phyloP scores from a whole-genome alignment of 2,797 vertebrate species.

The Sebastes itinus region DNA sequence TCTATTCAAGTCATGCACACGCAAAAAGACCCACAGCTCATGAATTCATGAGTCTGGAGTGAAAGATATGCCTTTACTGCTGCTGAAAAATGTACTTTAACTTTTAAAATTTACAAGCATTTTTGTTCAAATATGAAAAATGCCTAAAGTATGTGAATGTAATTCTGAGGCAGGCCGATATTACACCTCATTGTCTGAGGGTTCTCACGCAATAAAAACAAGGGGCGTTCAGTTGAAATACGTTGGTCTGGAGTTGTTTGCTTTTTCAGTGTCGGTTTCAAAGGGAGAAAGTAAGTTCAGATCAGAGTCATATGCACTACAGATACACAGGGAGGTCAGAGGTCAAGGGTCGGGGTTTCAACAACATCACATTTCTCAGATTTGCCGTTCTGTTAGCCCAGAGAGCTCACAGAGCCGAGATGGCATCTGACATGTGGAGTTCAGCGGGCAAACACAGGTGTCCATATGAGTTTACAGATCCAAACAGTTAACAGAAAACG shows the following conservation, averaged over 20 bases:
- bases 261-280: constrained; percentile 77
- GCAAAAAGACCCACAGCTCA: constrained; percentile 53
- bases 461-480: constrained; percentile 20
- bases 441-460: constrained; percentile 57
- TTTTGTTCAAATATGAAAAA: constrained; percentile 7
- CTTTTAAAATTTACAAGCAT: neutral
- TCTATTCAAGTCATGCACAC: constrained; percentile 53
- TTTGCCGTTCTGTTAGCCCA: constrained; percentile 46
- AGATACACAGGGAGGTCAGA: constrained; percentile 65
- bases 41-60: constrained; percentile 51
- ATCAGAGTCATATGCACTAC: constrained; percentile 67
- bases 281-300: constrained; percentile 70
- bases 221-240: constrained; percentile 34
- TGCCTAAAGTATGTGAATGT: neutral
- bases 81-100: neutral
- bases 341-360: constrained; percentile 72
- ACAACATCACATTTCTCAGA: constrained; percentile 70
- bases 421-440: constrained; percentile 46
- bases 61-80: constrained; percentile 12
- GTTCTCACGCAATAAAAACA: constrained; percentile 25
- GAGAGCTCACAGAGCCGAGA: constrained; percentile 36
- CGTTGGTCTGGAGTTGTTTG: constrained; percentile 59
- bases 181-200: neutral
- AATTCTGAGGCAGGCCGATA: neutral
- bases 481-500: constrained; percentile 2